A percentile compares a stretch with the other conserved stretches of the same genome.
Conservation (phyloP, 2,113 vertebrate species). For the Panurus biarmicus region DNA sequence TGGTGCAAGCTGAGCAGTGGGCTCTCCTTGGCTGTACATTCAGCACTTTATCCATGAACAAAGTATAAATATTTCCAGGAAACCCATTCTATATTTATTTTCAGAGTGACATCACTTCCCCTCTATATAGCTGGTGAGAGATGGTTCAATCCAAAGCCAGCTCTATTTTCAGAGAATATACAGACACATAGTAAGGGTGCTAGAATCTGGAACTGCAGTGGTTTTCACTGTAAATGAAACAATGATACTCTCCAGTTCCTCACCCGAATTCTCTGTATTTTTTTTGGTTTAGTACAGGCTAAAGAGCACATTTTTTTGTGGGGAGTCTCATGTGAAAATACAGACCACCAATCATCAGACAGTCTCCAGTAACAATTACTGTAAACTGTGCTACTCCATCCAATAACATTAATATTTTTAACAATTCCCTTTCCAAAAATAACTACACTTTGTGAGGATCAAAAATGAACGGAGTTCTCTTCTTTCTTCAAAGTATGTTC, state of each 20-base stretch:
- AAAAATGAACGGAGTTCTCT: conserved; percentile 32
- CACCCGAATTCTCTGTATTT: not conserved
- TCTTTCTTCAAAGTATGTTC: conserved; percentile 23
- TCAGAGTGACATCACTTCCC: conserved; percentile 46
- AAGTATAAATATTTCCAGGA: conserved; percentile 57
- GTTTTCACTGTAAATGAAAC: conserved; percentile 1
- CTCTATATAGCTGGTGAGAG: not conserved
- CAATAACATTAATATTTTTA: conserved; percentile 50
- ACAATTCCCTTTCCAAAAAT: conserved; percentile 46
- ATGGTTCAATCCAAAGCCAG: not conserved
- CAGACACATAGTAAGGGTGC: not conserved
- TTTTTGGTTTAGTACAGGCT: not conserved
- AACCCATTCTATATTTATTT: conserved; percentile 57
- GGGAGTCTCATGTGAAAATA: conserved; percentile 35
- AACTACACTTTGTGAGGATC: conserved; percentile 42
- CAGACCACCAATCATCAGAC: not conserved
- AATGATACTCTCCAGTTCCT: not conserved
- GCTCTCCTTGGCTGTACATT: conserved; percentile 33
- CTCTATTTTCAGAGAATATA: not conserved
- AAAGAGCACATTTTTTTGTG: conserved; percentile 28
- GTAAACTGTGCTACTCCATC: conserved; percentile 39
- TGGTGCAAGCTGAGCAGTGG: not conserved
- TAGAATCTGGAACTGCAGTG: not conserved
- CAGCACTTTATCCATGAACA: conserved; percentile 8
- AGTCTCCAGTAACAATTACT: conserved; percentile 42